Percentiles rank a stretch among this genome's conserved stretches.
phyloP scores from a whole-genome alignment of 2,113 vertebrate genomes.

The Oxyura jamaicensis region DNA sequence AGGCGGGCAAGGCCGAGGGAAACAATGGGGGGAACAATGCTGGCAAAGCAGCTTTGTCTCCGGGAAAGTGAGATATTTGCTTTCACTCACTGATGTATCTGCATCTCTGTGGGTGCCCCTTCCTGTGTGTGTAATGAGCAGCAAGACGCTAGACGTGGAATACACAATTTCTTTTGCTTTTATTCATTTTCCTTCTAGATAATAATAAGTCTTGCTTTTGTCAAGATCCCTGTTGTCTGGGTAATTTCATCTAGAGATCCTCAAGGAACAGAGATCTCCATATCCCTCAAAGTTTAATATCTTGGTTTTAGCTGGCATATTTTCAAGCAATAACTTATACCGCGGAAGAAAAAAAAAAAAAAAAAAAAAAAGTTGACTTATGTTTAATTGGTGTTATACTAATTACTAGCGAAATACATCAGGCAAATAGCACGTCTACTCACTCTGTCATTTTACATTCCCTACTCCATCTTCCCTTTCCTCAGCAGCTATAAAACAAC shows the following conservation, averaged over 20 bases:
- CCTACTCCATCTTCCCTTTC: slow-evolving; percentile 50
- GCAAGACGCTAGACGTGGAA: neutral
- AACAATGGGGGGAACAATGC: slow-evolving; percentile 18
- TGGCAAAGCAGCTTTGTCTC: neutral
- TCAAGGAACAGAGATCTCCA: slow-evolving; percentile 57
- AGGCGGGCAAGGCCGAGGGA: neutral
- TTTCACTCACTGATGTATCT: slow-evolving; percentile 33
- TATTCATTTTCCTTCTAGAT: slow-evolving; percentile 33
- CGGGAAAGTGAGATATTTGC: slow-evolving; percentile 30
- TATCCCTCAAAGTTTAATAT: slow-evolving; percentile 55
- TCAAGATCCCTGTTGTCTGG: slow-evolving; percentile 60
- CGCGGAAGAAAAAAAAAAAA: slow-evolving; percentile 14
- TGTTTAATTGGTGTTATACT: slow-evolving; percentile 62
- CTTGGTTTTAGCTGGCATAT: slow-evolving; percentile 33
- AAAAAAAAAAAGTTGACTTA: slow-evolving; percentile 22
- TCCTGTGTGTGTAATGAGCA: slow-evolving; percentile 61
- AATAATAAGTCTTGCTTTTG: slow-evolving; percentile 55
- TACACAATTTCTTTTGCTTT: slow-evolving; percentile 46
- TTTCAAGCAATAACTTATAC: slow-evolving; percentile 58
- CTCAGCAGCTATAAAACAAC: slow-evolving; percentile 41
- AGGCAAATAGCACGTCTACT: slow-evolving; percentile 51
- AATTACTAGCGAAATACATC: slow-evolving; percentile 63
- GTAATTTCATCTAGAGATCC: slow-evolving; percentile 67
- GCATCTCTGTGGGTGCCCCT: slow-evolving; percentile 54
- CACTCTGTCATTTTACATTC: slow-evolving; percentile 49